A percentile compares a stretch with the other conserved stretches of the same genome.
phyloP scores from a whole-genome alignment of 2,113 vertebrate species.

The Lepisosteus osseus region DNA sequence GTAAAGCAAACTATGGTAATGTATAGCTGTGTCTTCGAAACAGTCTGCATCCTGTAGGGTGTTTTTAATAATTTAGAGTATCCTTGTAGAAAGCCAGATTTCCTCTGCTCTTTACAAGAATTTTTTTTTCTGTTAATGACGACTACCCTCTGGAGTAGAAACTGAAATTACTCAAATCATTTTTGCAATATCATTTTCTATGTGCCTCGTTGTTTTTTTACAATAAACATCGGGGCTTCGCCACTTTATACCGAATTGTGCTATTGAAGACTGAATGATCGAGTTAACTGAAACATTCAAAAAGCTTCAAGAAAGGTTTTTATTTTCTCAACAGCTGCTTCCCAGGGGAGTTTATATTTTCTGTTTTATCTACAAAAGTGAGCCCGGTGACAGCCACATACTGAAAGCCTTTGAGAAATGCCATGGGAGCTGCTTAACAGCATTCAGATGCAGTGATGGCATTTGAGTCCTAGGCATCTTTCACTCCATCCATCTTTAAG shows the following conservation, averaged over 20 bases:
- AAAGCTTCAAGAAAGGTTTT: constrained; percentile 51
- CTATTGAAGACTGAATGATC: constrained; percentile 30
- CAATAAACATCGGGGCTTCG: constrained; percentile 16
- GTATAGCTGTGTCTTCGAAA: neutral
- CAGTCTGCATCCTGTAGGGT: constrained; percentile 13
- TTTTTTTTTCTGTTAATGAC: neutral
- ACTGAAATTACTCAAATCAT: constrained; percentile 10
- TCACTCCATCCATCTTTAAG: constrained; percentile 39
- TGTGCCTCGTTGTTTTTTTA: constrained; percentile 3
- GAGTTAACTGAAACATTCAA: constrained; percentile 39
- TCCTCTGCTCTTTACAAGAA: constrained; percentile 1
- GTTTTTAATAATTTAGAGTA: constrained; percentile 16
- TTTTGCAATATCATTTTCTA: neutral
- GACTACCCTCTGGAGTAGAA: neutral
- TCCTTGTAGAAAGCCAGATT: constrained; percentile 3
- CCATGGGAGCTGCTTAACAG: constrained; percentile 55
- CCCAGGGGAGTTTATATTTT: constrained; percentile 56
- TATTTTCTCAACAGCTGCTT: constrained; percentile 20
- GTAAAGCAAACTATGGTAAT: constrained; percentile 8
- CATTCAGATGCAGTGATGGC: constrained; percentile 60
- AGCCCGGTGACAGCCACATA: constrained; percentile 53
- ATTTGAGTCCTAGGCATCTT: constrained; percentile 54
- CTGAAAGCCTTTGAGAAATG: constrained; percentile 54
- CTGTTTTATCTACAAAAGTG: constrained; percentile 59
- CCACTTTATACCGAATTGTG: neutral